Conservation (phyloP, 2,888 invertebrate genomes). For the Dicycla oo region DNA sequence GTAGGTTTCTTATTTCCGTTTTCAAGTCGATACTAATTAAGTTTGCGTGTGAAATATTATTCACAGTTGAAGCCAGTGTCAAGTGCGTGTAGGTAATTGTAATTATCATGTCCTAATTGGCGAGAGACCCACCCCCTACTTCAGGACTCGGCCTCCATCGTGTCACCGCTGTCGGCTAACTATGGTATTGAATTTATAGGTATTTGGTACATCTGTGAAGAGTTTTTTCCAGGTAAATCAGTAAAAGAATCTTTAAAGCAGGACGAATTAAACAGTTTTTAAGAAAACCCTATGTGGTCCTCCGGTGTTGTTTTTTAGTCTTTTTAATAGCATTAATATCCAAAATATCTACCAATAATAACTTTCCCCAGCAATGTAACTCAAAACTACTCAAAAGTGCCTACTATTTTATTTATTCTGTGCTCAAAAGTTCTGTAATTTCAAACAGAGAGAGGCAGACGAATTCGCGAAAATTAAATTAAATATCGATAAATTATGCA, state of each 20-base stretch:
- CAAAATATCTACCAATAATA: background rate
- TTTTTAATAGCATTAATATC: background rate
- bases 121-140: conserved; percentile 32
- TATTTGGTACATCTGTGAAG: conserved; percentile 15
- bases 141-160: conserved; percentile 26
- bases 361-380: background rate
- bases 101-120: conserved; percentile 46
- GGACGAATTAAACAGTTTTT: background rate
- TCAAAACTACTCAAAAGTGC: too few relatives aligned
- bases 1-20: background rate
- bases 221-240: background rate
- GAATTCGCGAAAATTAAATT: conserved; percentile 33
- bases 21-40: too few relatives aligned
- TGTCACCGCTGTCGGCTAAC: conserved; percentile 21
- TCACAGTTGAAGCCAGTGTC: conserved; percentile 15
- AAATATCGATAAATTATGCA: conserved; percentile 39
- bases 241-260: background rate
- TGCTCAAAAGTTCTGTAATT: conserved; percentile 11
- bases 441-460: conserved; percentile 22
- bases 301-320: background rate
- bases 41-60: background rate
- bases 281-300: too few relatives aligned
- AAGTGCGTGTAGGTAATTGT: conserved; percentile 32
- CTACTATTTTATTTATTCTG: too few relatives aligned
- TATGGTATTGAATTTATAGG: conserved; percentile 14